Evolutionary conservation across 2,888 invertebrate species (phyloP), one percentile per base, ranked within the genome.

Genomic region (Pseudococcus viburni): DNA sequence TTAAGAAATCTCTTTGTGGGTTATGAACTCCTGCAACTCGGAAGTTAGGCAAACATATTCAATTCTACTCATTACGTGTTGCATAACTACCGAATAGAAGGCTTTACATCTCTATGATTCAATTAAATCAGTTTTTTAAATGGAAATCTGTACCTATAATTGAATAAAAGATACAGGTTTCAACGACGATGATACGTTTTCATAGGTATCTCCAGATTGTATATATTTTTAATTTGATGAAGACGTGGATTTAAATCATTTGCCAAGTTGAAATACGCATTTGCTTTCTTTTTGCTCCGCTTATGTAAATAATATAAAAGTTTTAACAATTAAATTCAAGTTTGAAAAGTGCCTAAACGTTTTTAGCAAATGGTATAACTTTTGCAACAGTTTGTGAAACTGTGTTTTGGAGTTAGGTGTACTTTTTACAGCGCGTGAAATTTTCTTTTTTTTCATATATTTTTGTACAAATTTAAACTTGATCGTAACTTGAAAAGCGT

Each of bases 311-410:
- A 68, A 68, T 68, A 26, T 26, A 68, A 68, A 68, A 68, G 68
- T 68, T 68, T 26, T 26, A 68, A 68, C 68, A 68, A 68, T 68
- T 68, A 68, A 68, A 68, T 68, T 68, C 26, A 68, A 68, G 68
- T 68, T 68, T 68, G 68, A 68, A 68, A 64, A 68, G 68, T 26
- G 68, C 68, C 68, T 68, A 68, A 68, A 68, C 68, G 68, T 68
- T 68, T 68, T 68, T 15, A 22, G 15, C 26, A 68, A 68, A 68
- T 68, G 68, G 68, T 68, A 68, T 26, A 68, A 68, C 26, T 68
- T 68, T 68, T 26, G 22, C 68, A 68, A 26, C 26, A 68, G 68
- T 68, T 68, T 68, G 64, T 64, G 64, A 19, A 64, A 64, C 64
- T 64, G 64, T 64, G 15, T 64, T 19, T 64, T 64, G 8, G 68